phyloP scores from a whole-genome alignment of 2,113 vertebrate genomes.

The Hypocryptadius cinnamomeus region DNA sequence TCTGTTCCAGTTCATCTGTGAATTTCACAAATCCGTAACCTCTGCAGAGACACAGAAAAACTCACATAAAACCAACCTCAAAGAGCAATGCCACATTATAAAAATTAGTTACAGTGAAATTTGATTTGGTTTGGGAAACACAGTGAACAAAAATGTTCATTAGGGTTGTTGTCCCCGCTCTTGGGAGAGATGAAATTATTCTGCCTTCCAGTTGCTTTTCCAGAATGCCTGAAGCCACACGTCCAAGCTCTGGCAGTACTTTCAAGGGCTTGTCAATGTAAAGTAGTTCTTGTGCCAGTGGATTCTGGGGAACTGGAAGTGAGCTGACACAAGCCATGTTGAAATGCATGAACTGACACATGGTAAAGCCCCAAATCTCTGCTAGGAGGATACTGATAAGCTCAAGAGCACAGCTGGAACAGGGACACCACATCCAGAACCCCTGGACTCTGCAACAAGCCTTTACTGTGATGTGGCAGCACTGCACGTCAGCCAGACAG shows the following conservation, averaged over 20 bases:
- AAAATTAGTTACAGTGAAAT: not conserved
- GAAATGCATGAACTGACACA: not conserved
- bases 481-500: not conserved
- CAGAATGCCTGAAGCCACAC: not conserved
- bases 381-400: not conserved
- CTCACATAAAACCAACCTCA: not conserved
- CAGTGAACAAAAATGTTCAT: not conserved
- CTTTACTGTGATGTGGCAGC: not conserved
- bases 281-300: not conserved
- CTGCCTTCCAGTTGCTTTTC: not conserved
- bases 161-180: not conserved
- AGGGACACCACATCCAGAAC: not conserved
- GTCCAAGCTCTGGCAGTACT: not conserved
- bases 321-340: not conserved
- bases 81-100: rapidly evolving
- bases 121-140: not conserved
- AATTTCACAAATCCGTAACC: constrained; percentile 97
- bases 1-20: constrained; percentile 88
- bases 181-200: not conserved
- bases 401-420: not conserved
- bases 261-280: not conserved
- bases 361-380: not conserved
- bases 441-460: not conserved
- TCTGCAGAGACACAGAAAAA: constrained; percentile 56
- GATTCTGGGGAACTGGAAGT: not conserved